Evolutionary conservation across 2,113 vertebrate species (phyloP).

Genomic region (Abramis brama): DNA sequence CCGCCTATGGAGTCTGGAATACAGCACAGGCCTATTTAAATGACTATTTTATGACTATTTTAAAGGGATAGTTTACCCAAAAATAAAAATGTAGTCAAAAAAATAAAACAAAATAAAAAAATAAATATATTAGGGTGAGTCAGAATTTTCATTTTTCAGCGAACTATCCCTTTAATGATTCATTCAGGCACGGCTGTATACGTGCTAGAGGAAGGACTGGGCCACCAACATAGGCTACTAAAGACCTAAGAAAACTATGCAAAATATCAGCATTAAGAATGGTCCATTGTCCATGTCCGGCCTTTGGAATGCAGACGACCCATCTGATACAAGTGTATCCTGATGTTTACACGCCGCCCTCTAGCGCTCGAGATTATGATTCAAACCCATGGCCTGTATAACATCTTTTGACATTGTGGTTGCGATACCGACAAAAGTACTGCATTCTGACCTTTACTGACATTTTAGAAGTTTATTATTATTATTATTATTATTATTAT

Average conservation of each 20-base stretch:
- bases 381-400: not conserved
- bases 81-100: too few species aligned
- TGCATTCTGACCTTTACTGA: not conserved
- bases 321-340: not conserved
- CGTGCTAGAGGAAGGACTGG: not conserved
- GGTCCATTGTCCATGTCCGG: not conserved
- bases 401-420: not conserved
- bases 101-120: too few species aligned
- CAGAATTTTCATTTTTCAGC: too few species aligned
- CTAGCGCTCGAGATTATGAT: not conserved
- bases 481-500: not conserved
- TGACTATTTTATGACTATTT: too few species aligned
- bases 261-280: constrained; percentile 8
- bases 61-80: too few species aligned
- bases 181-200: not conserved
- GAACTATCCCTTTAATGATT: not conserved
- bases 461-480: not conserved
- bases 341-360: not conserved
- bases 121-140: too few species aligned
- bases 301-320: not conserved
- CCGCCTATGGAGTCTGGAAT: not conserved
- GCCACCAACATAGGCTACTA: not conserved
- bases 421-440: not conserved
- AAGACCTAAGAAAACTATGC: not conserved
- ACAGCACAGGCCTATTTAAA: too few species aligned